phyloP scores from a whole-genome alignment of 2,797 vertebrate genomes.

The Lacerta agilis region DNA sequence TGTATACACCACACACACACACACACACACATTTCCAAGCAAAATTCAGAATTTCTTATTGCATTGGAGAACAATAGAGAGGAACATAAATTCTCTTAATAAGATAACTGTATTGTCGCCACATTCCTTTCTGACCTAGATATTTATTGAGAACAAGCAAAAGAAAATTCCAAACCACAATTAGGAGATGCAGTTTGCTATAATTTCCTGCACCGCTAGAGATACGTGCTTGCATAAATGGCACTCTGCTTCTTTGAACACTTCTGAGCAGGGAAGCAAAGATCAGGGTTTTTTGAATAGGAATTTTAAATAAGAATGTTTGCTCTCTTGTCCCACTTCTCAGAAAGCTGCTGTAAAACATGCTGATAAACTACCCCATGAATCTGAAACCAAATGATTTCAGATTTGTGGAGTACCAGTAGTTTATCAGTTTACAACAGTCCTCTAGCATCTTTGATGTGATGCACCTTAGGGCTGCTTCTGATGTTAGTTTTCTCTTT shows the following conservation, averaged over 20 bases:
- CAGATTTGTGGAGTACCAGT: not conserved
- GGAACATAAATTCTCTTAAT: not conserved
- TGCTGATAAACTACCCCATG: not conserved
- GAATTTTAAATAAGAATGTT: not conserved
- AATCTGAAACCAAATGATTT: not conserved
- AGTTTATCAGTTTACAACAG: not conserved
- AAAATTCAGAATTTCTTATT: not conserved
- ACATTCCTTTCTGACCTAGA: slow-evolving; percentile 1
- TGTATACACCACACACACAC: too few species aligned
- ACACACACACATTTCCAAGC: not conserved
- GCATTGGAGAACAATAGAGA: not conserved
- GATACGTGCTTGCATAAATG: not conserved
- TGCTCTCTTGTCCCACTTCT: not conserved
- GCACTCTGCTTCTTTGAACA: not conserved
- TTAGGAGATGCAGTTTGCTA: not conserved
- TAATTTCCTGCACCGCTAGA: not conserved
- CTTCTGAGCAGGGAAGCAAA: not conserved
- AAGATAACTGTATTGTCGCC: not conserved
- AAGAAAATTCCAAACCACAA: not conserved
- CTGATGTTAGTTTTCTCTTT: not conserved
- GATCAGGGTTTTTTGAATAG: not conserved
- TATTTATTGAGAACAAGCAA: not conserved
- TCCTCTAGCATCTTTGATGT: not conserved
- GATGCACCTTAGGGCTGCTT: not conserved
- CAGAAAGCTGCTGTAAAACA: not conserved